Evolutionary conservation across 2,113 vertebrate genomes (phyloP), one percentile per base, ranked within the genome.

Genomic region (Carlito syrichta): DNA sequence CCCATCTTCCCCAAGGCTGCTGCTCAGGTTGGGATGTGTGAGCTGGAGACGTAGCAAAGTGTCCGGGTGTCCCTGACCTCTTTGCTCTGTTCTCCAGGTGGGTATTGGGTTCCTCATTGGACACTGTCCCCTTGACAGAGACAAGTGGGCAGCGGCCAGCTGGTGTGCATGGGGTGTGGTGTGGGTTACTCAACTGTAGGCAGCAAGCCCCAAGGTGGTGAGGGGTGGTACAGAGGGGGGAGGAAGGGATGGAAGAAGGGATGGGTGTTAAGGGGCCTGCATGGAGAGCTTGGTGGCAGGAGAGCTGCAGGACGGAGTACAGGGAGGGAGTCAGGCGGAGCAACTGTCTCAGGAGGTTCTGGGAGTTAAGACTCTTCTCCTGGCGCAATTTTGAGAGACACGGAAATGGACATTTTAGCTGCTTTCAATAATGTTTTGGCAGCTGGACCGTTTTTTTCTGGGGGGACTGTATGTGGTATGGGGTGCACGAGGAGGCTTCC

Each of bases 201-300:
- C 43, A 27, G 12, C 22, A 6, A 30, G 16, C 25, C 90, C 30
- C 0, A 6, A 0, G 20, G 8, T n/a, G 22, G 63, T 45, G 30
- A n/a, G 77, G 5, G 20, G 8, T 2, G 2, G 8, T 5, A 13
- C 13, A 40, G n/a, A 56, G 40, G 48, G 27, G 2, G 8, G 40
- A 38, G 30, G 73, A 43, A 13, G 56, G 43, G 56, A 3, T 19
- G 8, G 56, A 43, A 1, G 1, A 60, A 66, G 54, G 43, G n/a
- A 3, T 19, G 0, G n/a, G 4, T 19, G 0, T 19, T 0, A 2
- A 3, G 66, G 25, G 40, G 17, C 32, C 11, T 32, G 2, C 63
- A 1, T 1, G 32, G 52, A 38, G 12, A 11, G 19, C 1, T 4
- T 13, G 27, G 35, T 63, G 63, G 25, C 63, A 66, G 96, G 63